These are phyloP conservation scores for Calidris pygmaea DNA, from an alignment of 2,113 vertebrate genomes.

Conservation along the genomic window DNA sequence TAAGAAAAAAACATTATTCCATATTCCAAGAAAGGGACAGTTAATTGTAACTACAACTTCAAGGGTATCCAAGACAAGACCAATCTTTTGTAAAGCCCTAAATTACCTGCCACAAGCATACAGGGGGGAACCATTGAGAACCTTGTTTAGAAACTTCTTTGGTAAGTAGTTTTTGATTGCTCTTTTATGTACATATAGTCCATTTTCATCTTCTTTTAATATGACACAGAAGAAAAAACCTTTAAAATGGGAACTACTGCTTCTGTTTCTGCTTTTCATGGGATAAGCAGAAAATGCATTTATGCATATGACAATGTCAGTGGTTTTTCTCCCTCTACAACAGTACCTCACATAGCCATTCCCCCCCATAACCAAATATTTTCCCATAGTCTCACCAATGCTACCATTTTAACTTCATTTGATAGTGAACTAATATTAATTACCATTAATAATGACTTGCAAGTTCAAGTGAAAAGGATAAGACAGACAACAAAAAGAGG, in stretches of 20 bases:
- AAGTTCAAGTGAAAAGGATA: not conserved
- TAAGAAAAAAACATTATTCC: not conserved
- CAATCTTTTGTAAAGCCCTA: not conserved
- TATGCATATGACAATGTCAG: not conserved
- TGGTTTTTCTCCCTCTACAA: not conserved
- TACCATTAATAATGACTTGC: not conserved
- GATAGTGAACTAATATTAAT: not conserved
- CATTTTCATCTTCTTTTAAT: not conserved
- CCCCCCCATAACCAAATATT: not conserved
- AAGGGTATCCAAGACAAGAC: not conserved
- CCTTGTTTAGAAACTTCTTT: not conserved
- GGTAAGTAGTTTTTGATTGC: not conserved
- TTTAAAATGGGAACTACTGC: not conserved
- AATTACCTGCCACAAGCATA: not conserved
- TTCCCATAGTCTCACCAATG: not conserved
- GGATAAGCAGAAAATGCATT: not conserved
- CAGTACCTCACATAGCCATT: not conserved
- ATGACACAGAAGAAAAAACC: not conserved
- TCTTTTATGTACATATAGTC: not conserved
- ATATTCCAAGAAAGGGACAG: not conserved
- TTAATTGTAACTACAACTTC: not conserved
- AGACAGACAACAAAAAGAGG: not conserved
- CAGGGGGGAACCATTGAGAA: not conserved
- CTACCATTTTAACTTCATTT: not conserved
- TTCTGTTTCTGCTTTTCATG: not conserved